Conservation (phyloP, 2,797 vertebrate species). For the Garrulus glandarius region DNA sequence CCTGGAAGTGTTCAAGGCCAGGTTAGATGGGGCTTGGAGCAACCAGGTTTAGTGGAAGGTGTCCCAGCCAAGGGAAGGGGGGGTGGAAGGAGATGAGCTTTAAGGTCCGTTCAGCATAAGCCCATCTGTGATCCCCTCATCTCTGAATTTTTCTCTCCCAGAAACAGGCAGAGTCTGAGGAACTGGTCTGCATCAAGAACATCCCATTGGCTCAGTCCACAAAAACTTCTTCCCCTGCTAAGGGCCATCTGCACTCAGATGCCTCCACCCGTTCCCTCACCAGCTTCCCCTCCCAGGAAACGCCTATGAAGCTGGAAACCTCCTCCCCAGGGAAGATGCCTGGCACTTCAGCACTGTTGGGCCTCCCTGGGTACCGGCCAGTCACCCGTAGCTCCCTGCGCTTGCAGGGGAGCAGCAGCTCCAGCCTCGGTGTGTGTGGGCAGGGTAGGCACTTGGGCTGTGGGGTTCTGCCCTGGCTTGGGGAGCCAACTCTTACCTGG, state of each 20-base stretch:
- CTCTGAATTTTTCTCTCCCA: neutral
- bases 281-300: constrained; percentile 67
- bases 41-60: neutral
- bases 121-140: neutral
- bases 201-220: constrained; percentile 73
- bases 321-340: constrained; percentile 67
- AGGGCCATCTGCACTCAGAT: constrained; percentile 57
- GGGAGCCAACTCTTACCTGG: neutral
- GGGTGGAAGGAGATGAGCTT: rapidly evolving
- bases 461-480: neutral
- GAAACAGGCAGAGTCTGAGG: constrained; percentile 73
- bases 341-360: constrained; percentile 67
- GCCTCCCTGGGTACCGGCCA: constrained; percentile 87
- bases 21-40: neutral
- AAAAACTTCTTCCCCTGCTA: constrained; percentile 65
- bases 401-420: constrained; percentile 65
- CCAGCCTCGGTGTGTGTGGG: neutral
- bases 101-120: neutral
- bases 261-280: constrained; percentile 57
- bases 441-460: too few species aligned
- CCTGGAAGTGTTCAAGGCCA: neutral
- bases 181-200: constrained; percentile 69
- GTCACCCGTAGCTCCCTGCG: constrained; percentile 77
- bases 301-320: constrained; percentile 52
- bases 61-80: rapidly evolving